Percentiles rank a stretch among this genome's conserved stretches.
phyloP scores from a whole-genome alignment of 2,113 vertebrate genomes.

The Synchiropus splendidus region DNA sequence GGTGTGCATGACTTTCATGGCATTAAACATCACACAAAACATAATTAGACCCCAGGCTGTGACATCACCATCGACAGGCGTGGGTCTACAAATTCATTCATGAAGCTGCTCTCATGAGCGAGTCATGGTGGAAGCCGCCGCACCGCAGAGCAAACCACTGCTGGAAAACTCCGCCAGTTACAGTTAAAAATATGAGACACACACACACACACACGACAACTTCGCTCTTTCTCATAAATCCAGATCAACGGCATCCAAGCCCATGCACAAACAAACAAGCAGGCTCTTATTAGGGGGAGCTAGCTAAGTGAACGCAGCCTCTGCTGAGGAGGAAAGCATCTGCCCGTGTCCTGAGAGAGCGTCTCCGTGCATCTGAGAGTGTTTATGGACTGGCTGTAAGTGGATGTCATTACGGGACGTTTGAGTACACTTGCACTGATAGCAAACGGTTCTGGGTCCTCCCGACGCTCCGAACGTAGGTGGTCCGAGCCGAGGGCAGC shows the following conservation, averaged over 20 bases:
- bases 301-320: constrained; percentile 47
- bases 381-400: constrained; percentile 67
- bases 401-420: constrained; percentile 66
- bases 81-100: constrained; percentile 19
- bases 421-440: constrained; percentile 57
- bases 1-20: constrained; percentile 38
- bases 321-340: too few species aligned
- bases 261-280: constrained; percentile 57
- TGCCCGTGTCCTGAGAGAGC: constrained; percentile 15
- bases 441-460: constrained; percentile 54
- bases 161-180: constrained; percentile 35
- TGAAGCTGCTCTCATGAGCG: constrained; percentile 10
- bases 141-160: constrained; percentile 29
- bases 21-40: too few species aligned
- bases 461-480: constrained; percentile 49
- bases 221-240: constrained; percentile 42
- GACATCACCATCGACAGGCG: constrained; percentile 44
- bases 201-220: too few species aligned
- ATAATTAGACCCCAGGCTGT: too few species aligned
- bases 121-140: constrained; percentile 29
- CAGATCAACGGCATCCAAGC: constrained; percentile 41
- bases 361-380: constrained; percentile 62
- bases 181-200: too few species aligned
- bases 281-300: constrained; percentile 48
- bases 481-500: constrained; percentile 45